Percentiles rank a stretch among this genome's conserved stretches.
Conservation (phyloP, 2,888 invertebrate species). For the Nemotelus pantherinus region DNA sequence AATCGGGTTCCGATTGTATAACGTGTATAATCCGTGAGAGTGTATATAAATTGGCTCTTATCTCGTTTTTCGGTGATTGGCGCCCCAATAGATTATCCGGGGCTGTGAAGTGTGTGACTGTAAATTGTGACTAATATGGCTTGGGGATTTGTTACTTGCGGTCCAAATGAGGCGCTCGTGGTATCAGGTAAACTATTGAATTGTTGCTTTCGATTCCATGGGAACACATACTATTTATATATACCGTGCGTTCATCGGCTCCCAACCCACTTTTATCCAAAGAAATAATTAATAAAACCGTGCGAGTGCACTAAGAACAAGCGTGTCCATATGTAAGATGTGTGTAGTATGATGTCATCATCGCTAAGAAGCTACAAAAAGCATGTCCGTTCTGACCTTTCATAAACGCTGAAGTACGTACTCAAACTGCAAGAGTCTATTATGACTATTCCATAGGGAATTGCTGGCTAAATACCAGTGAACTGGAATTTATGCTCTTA, state of each 20-base stretch:
- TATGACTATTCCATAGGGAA: too few relatives aligned
- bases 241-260: too few relatives aligned
- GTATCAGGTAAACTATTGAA: conserved; percentile 80
- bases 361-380: too few relatives aligned
- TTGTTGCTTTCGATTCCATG: conserved; percentile 7
- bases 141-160: conserved; percentile 94
- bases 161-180: conserved; percentile 93
- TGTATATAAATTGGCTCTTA: background rate
- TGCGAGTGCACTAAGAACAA: background rate
- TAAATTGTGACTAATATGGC: conserved; percentile 67
- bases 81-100: conserved; percentile 7
- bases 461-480: too few relatives aligned
- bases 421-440: too few relatives aligned
- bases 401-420: too few relatives aligned
- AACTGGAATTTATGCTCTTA: too few relatives aligned
- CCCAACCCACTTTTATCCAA: too few relatives aligned
- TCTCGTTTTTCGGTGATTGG: conserved; percentile 15
- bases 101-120: conserved; percentile 2
- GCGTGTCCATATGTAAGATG: background rate
- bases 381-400: background rate
- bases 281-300: too few relatives aligned
- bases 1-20: background rate
- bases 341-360: conserved; percentile 28
- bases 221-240: background rate
- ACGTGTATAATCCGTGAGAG: background rate